These are phyloP conservation scores for Spisula subtruncata DNA, from an alignment of 2,888 invertebrate genomes.

Conservation along the genomic window DNA sequence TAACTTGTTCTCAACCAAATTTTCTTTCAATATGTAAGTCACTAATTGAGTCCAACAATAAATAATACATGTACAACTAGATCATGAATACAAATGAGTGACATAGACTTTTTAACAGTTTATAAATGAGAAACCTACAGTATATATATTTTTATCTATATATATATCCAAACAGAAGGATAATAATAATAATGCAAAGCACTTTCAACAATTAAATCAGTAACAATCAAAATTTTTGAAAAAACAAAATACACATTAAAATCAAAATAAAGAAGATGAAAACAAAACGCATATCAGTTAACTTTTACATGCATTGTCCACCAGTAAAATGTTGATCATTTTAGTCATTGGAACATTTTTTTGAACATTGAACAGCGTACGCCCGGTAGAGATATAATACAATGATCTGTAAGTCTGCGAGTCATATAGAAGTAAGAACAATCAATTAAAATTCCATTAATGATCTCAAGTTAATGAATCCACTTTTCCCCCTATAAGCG, in stretches of 20 bases:
- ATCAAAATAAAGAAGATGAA: conserved; percentile 5
- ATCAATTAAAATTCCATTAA: too few species aligned
- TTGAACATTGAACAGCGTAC: neutral
- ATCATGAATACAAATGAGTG: neutral
- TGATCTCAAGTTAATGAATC: too few species aligned
- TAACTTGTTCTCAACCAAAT: neutral
- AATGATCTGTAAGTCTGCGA: neutral
- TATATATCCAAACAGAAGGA: neutral
- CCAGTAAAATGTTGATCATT: neutral
- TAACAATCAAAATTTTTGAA: conserved; percentile 6
- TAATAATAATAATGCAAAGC: neutral
- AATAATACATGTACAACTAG: neutral
- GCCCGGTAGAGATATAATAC: neutral
- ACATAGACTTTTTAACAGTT: neutral
- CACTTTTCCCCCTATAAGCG: too few species aligned
- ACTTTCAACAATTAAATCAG: neutral
- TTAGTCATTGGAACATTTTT: neutral
- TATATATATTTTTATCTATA: neutral
- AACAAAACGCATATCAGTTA: neutral
- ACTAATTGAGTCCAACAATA: neutral
- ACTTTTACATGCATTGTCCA: neutral
- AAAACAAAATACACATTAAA: conserved; percentile 17
- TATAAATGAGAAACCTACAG: neutral
- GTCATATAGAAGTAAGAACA: neutral
- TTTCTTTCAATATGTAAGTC: conserved; percentile 5